Evolutionary conservation across 2,797 vertebrate species (phyloP).

Genomic region (Alfaro cultratus): DNA sequence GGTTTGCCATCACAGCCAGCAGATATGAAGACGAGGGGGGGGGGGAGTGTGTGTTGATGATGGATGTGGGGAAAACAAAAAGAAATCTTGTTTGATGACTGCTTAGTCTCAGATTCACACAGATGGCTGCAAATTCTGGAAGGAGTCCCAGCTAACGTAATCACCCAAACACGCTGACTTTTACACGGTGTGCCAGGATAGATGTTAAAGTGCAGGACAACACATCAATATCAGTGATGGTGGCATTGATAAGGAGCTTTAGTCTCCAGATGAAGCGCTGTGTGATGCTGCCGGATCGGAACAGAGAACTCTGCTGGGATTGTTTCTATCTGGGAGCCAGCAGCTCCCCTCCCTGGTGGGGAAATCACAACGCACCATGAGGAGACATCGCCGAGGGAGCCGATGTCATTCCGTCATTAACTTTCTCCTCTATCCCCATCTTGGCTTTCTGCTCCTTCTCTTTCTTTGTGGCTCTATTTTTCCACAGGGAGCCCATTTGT

Average conservation of each 20-base stretch:
- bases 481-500: neutral
- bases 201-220: constrained; percentile 25
- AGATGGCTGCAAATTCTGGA: neutral
- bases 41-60: neutral
- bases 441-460: constrained; percentile 6
- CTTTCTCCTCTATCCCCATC: neutral
- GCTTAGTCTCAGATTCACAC: neutral
- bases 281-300: constrained; percentile 11
- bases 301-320: constrained; percentile 10
- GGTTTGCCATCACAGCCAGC: constrained; percentile 22
- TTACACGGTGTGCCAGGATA: neutral
- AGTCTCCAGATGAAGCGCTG: constrained; percentile 26
- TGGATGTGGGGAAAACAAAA: neutral
- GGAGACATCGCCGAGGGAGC: neutral
- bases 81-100: neutral
- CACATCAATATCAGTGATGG: constrained; percentile 22
- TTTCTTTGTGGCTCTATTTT: constrained; percentile 8
- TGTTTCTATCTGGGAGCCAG: constrained; percentile 56
- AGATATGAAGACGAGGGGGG: neutral
- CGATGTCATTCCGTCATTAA: constrained; percentile 2
- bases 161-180: neutral
- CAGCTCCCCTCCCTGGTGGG: constrained; percentile 73
- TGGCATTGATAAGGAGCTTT: constrained; percentile 29
- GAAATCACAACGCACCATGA: constrained; percentile 56
- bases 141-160: neutral